Base-by-base conservation (phyloP, 1,140 invertebrate genomes). In the Leptestheria dahalacensis region DNA sequence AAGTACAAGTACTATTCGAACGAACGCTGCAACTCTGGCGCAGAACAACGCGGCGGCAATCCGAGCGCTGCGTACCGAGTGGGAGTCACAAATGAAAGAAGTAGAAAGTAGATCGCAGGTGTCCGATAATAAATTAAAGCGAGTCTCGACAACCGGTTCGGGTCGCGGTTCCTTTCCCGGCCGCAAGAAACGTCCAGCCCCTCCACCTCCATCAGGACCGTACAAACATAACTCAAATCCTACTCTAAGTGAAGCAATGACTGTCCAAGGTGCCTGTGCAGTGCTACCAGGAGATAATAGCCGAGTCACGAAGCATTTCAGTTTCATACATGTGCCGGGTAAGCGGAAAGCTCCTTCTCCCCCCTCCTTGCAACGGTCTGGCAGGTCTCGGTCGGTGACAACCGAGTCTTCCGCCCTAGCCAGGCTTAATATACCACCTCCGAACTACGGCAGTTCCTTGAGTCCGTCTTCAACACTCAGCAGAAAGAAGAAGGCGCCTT, bases 341-440 rank as follows among this genome's bases (percentile, higher is more conserved):
- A 87, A 87, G 66, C 71, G 84, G 41, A 78, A 77, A 66, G 84
- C 84, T 1, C 84, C 84, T 0, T 76, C 76, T 63, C 84, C 85
- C 11, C 85, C 84, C 1, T 18, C 51, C n/a, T 1, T 47, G 51
- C 29, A 48, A 12, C 24, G 28, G 28, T 46, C 23, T n/a, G n/a
- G 23, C 4, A 26, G 51, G 12, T 48, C 52, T 21, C 47, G 46
- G 26, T 57, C 59, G 3, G 56, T 25, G 12, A 56, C 10, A 15
- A 46, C 23, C 12, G 24, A 48, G 33, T n/a, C 57, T 11, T n/a
- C 18, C 56, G 12, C 9, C 24, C 21, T 48, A 21, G 28, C 24
- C 25, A 29, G 28, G 3, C 48, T 59, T 28, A 59, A 59, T 48
- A 59, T 54, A 24, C 24, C 29, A 24, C 10, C 52, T 25, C 52